Percentiles rank a stretch among this genome's conserved stretches.
phyloP scores from a whole-genome alignment of 2,113 vertebrate species.

The Pogona vitticeps region DNA sequence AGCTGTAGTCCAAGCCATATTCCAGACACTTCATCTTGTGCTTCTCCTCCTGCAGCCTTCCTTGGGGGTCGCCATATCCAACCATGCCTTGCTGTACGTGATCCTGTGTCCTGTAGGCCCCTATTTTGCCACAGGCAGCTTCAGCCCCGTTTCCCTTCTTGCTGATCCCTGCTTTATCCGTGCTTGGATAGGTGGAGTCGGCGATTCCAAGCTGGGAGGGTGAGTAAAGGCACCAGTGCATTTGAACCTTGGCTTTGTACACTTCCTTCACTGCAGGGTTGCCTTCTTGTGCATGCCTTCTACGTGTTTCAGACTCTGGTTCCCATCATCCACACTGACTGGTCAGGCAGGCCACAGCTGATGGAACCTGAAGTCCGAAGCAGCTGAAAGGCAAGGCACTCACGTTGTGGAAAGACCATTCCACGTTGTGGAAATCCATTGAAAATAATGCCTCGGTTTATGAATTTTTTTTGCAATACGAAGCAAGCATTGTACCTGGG shows the following conservation, averaged over 20 bases:
- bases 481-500: no score
- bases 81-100: conserved; percentile 81
- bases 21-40: neutral
- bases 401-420: no score
- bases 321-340: neutral
- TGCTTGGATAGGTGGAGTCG: conserved; percentile 87
- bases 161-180: conserved; percentile 84
- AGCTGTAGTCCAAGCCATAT: no score
- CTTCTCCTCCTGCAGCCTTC: conserved; percentile 75
- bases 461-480: no score
- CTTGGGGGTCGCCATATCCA: conserved; percentile 78
- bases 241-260: neutral
- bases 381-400: neutral
- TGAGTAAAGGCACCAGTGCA: conserved; percentile 68
- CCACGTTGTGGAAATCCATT: no score
- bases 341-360: neutral
- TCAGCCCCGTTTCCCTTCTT: conserved; percentile 85
- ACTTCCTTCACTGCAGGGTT: neutral
- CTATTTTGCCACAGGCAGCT: conserved; percentile 83
- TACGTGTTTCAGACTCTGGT: neutral
- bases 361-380: neutral
- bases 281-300: neutral
- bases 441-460: no score
- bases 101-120: conserved; percentile 87
- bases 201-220: conserved; percentile 88